Base-by-base conservation (phyloP, 2,888 invertebrate genomes). In the Nineta flava region DNA sequence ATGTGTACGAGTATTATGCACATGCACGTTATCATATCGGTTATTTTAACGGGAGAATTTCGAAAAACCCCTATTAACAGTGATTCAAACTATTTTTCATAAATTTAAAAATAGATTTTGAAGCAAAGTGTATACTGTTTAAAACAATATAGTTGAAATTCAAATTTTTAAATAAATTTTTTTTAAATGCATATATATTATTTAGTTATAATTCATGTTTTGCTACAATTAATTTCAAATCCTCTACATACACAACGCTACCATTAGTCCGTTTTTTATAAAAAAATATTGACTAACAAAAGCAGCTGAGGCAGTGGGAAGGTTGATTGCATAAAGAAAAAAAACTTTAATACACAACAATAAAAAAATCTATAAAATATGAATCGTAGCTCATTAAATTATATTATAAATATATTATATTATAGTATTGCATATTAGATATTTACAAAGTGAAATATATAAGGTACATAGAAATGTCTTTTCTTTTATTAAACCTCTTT, bases 381-480 rank as follows among this genome's bases (percentile, higher is more conserved):
- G 6, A 5, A 38, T 38, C 26, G 26, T 26, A 26, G 26, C 26
- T 26, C 26, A 7, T 43, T 12, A 46, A 46, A 32, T 46, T 32
- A 32, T 31, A 32, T 26, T 46, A 31, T 46, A 46, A 32, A 46
- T 46, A 46, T 46, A 46, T 32, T 21, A 17, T 17, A 16, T 16
- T 31, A 46, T 46, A 46, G 7, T 16, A 13, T 32, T 15, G 26
- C 26, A 46, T 9, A 46, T 46, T 26, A 26, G 26, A 32, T 46
- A 46, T 31, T 13, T 46, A 46, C 15, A 46, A 26, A 31, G n/a
- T n/a, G 48, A 48, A 64, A 60, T 26, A 26, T 26, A 26, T 62
- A 62, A 64, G 62, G 62, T 64, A 64, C 63, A 60, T 60, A 59
- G 54, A 61, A 61, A 59, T 60, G 61, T 62, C 60, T 61, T 60